These are phyloP conservation scores for Heliocidaris tuberculata DNA, from an alignment of 35 echinoderm and acorn worm genomes.

Conservation along the genomic window DNA sequence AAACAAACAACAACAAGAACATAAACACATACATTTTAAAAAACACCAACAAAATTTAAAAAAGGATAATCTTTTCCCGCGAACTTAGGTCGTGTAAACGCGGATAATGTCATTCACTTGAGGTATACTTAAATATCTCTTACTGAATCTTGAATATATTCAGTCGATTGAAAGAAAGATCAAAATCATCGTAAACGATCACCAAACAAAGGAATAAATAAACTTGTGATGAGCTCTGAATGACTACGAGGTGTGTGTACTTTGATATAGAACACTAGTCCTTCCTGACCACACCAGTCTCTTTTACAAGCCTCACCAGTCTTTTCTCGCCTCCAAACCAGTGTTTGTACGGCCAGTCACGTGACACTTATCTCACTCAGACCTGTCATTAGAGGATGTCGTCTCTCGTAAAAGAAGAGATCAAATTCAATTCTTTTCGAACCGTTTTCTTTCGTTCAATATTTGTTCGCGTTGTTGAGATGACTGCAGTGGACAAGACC, in stretches of 20 bases:
- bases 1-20: no score
- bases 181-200: not conserved
- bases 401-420: constrained; percentile 4
- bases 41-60: no score
- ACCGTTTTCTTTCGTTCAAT: constrained; percentile 37
- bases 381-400: constrained; percentile 28
- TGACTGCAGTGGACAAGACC: not conserved
- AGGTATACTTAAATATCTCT: no score
- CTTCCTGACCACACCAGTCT: not conserved
- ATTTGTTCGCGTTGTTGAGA: constrained; percentile 30
- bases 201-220: not conserved
- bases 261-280: not conserved
- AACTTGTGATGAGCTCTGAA: not conserved
- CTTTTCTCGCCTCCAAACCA: constrained; percentile 28
- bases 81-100: no score
- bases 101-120: no score
- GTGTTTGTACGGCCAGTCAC: constrained; percentile 21
- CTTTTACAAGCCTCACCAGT: not conserved
- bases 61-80: no score
- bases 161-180: no score
- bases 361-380: constrained; percentile 13
- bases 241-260: not conserved
- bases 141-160: no score
- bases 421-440: constrained; percentile 40
- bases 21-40: no score